These are phyloP conservation scores for Lepidonotus clava DNA, from an alignment of 2,888 invertebrate genomes.

Conservation along the genomic window DNA sequence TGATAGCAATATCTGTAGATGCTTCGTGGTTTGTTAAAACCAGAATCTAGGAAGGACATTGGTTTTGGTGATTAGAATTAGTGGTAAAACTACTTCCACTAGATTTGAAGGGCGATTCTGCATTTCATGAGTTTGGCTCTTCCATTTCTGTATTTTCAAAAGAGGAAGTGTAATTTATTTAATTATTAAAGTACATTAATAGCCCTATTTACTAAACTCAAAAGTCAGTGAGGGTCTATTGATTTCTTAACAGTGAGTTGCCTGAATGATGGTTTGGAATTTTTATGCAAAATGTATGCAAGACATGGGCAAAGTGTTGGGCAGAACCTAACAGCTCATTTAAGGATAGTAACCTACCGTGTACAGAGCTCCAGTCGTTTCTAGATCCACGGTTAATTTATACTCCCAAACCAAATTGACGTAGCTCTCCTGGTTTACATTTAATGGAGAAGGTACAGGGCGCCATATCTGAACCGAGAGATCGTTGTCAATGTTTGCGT, in stretches of 20 bases:
- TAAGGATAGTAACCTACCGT: too few species aligned
- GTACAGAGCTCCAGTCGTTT: not conserved
- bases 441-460: not conserved
- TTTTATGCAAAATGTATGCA: not conserved
- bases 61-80: not conserved
- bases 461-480: not conserved
- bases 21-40: not conserved
- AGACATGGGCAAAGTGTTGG: too few species aligned
- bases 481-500: not conserved
- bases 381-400: not conserved
- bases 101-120: not conserved
- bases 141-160: too few species aligned
- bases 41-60: not conserved
- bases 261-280: not conserved
- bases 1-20: not conserved
- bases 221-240: not conserved
- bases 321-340: too few species aligned
- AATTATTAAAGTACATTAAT: not conserved
- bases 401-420: not conserved
- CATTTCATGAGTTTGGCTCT: too few species aligned
- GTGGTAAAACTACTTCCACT: not conserved
- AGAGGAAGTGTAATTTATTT: not conserved
- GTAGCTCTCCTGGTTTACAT: not conserved
- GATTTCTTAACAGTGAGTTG: not conserved
- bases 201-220: not conserved